A percentile compares a stretch with the other conserved stretches of the same genome.
phyloP scores from a whole-genome alignment of 2,888 invertebrate species.

The Limnephilus marmoratus region DNA sequence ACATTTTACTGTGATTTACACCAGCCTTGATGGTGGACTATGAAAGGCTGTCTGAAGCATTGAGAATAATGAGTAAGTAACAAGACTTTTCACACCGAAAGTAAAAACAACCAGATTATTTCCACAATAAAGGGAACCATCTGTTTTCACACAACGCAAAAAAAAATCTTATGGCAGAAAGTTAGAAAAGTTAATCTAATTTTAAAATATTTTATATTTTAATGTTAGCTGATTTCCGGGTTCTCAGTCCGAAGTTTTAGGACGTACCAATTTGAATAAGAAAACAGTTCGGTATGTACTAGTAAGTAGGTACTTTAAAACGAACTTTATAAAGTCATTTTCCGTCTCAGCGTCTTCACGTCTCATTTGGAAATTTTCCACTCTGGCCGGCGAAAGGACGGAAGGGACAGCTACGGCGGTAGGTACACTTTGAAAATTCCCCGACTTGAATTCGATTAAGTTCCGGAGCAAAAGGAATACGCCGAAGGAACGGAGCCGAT shows the following conservation, averaged over 20 bases:
- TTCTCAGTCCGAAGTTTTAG: background rate
- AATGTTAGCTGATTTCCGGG: background rate
- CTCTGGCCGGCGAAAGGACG: conserved; percentile 18
- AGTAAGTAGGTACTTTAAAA: conserved; percentile 1
- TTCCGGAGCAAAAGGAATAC: conserved; percentile 35
- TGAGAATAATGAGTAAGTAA: background rate
- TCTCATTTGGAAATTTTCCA: conserved; percentile 25
- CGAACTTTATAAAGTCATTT: conserved; percentile 33
- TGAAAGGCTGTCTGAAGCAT: no score
- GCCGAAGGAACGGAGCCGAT: conserved; percentile 34
- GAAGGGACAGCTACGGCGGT: background rate
- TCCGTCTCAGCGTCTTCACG: conserved; percentile 31
- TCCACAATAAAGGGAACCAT: background rate
- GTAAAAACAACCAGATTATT: background rate
- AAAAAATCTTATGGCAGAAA: background rate
- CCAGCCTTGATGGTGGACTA: no score
- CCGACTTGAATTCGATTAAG: conserved; percentile 36
- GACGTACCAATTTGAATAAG: background rate
- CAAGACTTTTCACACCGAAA: background rate
- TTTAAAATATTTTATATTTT: background rate
- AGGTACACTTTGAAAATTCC: conserved; percentile 28
- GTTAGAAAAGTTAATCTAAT: background rate
- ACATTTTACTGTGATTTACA: no score
- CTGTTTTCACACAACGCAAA: background rate
- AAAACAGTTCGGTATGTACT: background rate